phyloP scores from a whole-genome alignment of 2,888 invertebrate species.

The Dryadula phaetusa region DNA sequence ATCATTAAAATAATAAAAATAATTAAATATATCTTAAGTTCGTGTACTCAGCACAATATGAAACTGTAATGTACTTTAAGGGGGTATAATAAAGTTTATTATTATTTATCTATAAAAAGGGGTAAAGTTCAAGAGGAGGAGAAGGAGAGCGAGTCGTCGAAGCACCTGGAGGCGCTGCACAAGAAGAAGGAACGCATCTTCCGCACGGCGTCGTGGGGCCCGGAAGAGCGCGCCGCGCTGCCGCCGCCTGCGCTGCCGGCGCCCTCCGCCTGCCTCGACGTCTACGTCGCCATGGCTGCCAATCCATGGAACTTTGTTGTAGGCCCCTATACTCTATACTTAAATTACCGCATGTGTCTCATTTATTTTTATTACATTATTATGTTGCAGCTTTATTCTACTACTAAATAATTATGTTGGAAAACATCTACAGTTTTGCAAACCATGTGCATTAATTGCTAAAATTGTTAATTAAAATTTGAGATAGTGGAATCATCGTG shows the following conservation, averaged over 20 bases:
- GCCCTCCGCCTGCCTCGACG: constrained; percentile 86
- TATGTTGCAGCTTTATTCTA: no score
- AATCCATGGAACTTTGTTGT: constrained; percentile 90
- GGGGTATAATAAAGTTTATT: no score
- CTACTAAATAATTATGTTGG: no score
- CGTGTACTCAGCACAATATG: no score
- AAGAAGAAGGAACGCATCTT: constrained; percentile 80
- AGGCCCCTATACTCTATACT: constrained; percentile 48
- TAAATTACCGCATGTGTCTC: neutral
- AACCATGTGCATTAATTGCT: no score
- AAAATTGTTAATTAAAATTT: no score
- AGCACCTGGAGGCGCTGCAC: constrained; percentile 64
- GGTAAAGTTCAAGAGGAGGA: constrained; percentile 64
- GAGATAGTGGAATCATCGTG: no score
- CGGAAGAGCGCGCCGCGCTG: constrained; percentile 54
- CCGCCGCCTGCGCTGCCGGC: constrained; percentile 71
- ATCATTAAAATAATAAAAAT: no score
- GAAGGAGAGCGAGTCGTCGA: constrained; percentile 57
- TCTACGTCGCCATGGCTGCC: constrained; percentile 89
- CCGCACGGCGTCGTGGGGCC: constrained; percentile 53
- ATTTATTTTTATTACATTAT: neutral
- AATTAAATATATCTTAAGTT: no score
- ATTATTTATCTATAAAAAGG: no score
- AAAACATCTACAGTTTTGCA: no score
- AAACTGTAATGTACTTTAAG: no score